Conservation (phyloP, 2,797 vertebrate genomes). For the Poecilia wingei region DNA sequence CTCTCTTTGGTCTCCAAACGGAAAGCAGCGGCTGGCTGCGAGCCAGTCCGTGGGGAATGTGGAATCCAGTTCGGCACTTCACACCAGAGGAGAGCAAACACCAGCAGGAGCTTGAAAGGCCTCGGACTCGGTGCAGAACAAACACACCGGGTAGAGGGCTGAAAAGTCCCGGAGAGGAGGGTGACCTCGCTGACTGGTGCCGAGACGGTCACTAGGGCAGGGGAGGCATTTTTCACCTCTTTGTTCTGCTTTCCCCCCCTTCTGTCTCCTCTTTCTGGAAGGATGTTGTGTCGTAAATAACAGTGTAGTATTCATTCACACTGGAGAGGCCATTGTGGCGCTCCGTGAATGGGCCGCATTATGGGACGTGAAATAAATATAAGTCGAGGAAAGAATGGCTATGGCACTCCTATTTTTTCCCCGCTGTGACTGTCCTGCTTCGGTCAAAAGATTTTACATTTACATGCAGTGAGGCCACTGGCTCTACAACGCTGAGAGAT, state of each 20-base stretch:
- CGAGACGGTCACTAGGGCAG: slow-evolving; percentile 49
- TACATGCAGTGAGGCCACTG: slow-evolving; percentile 13
- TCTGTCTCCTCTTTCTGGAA: slow-evolving; percentile 44
- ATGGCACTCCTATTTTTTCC: slow-evolving; percentile 53
- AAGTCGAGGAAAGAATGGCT: slow-evolving; percentile 63
- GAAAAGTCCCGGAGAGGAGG: slow-evolving; percentile 44
- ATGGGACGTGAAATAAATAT: slow-evolving; percentile 73
- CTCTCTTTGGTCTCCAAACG: slow-evolving; percentile 35
- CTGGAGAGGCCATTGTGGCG: slow-evolving; percentile 72
- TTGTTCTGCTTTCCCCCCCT: slow-evolving; percentile 36
- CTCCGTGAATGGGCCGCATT: slow-evolving; percentile 77
- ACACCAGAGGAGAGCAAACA: slow-evolving; percentile 67
- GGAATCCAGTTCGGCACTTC: slow-evolving; percentile 68
- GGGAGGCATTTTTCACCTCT: slow-evolving; percentile 65
- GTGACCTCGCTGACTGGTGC: slow-evolving; percentile 67
- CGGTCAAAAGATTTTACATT: slow-evolving; percentile 24
- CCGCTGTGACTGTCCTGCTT: slow-evolving; percentile 31
- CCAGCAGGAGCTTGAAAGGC: slow-evolving; percentile 42
- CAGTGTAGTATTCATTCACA: slow-evolving; percentile 69
- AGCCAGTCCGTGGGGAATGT: slow-evolving; percentile 66
- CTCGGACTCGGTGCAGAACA: slow-evolving; percentile 44
- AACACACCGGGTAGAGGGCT: slow-evolving; percentile 53
- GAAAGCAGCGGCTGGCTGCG: slow-evolving; percentile 49
- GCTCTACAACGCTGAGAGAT: slow-evolving; percentile 27
- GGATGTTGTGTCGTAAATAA: slow-evolving; percentile 77